Base-by-base conservation (phyloP, 1,140 invertebrate species). In the Tetramorium simillimum region DNA sequence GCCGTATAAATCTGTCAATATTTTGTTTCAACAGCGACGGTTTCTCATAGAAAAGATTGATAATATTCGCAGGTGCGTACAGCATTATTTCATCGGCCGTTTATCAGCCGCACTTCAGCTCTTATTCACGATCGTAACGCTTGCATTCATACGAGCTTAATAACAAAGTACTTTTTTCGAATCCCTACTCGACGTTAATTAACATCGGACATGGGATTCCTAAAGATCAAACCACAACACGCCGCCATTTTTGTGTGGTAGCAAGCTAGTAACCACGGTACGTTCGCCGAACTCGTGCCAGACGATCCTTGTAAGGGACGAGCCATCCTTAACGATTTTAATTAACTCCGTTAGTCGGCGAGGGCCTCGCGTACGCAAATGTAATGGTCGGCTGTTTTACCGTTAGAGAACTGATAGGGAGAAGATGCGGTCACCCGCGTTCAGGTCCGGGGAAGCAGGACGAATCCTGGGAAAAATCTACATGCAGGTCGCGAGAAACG, bases 301-400 rank as follows among this genome's bases (percentile, higher is more conserved):
- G 80, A 24, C 80, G 51, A 75, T 86, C 72, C 77, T 86, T 91
- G 84, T 90, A 88, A 88, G 86, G 90, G 88, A 91, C 78, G 73
- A 87, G 69, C 53, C 80, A 91, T 90, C 86, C 80, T 91, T 88
- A 91, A 89, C 86, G 90, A 91, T 91, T 91, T 91, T 91, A 91
- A 91, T 91, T 91, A 91, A 91, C 91, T 91, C 91, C 91, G 91
- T 91, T 91, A 90, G 86, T 46, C 89, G 51, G 53, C 53, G 72
- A 77, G 81, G 63, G 72, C 62, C 86, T 88, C 88, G 37, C 65
- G 77, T 90, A 91, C 89, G 89, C 89, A 91, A 91, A 91, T 91
- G 77, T 82, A 88, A 75, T 62, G 65, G 75, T 72, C n/a, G 78
- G 77, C 46, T 43, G 56, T 43, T 86, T 86, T 87, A 91, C 90